Evolutionary conservation across 92 coral and sea anemone species (phyloP), one percentile per base, ranked within the genome.

Genomic region (Bergia sp.): DNA sequence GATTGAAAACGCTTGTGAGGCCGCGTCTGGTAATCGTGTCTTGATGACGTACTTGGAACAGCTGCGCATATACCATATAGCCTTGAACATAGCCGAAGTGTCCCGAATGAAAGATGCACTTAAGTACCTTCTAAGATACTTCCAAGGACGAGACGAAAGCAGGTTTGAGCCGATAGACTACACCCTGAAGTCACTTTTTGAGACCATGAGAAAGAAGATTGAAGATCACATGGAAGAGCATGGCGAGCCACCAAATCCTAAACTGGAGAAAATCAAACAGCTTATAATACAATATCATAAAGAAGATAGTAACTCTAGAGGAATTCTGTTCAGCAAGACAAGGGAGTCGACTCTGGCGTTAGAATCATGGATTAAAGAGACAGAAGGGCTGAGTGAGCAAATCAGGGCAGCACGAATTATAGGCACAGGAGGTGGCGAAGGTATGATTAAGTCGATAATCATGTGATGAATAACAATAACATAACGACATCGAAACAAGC

Each of bases 311-410:
- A 82, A 92, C 8, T 83, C 98, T 3, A 95, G 93, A 89, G 99
- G 98, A 77, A 96, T 96, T 57, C 71, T 96, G 50, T 96, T 96
- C 65, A 93, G 94, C 21, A 91, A 91, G 89, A 95, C 98, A 20
- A 89, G 96, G 42, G 96, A 91, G 81, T 93, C 95, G 38, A 96
- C 98, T 1, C 76, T 77, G 7, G 96, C 96, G 18, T 76, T 96
- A 40, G 92, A 89, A 40, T 88, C 91, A 36, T 96, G 99, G 99
- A 90, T 96, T 29, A 92, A 90, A 73, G 96, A 96, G 50, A 86
- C 92, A 5, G 76, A 89, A 9, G 90, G 79, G n/a, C 77, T 96
- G 58, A 90, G 81, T 39, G 38, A 77, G 36, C 87, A 78, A 10
- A 79, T 95, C 57, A 93, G 81, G 10, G 96, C 96, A 0, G 89